phyloP scores from a whole-genome alignment of 2,113 vertebrate species.

The Pao palembangensis region DNA sequence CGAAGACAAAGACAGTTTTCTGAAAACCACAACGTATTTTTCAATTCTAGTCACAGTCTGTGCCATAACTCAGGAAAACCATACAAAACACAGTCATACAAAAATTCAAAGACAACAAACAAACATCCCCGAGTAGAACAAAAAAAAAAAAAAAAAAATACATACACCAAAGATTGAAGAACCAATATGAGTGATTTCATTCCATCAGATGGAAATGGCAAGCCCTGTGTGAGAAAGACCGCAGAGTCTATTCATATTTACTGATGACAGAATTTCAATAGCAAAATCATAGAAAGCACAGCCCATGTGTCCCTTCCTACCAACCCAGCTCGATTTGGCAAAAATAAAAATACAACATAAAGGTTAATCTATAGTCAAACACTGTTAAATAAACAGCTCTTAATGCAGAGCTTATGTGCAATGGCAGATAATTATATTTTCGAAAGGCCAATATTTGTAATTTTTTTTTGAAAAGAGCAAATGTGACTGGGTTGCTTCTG shows the following conservation, averaged over 20 bases:
- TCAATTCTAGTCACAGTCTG: background rate
- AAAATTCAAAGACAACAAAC: slow-evolving; percentile 74
- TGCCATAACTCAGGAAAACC: background rate
- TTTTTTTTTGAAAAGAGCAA: slow-evolving; percentile 73
- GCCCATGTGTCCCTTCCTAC: slow-evolving; percentile 50
- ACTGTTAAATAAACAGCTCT: slow-evolving; percentile 60
- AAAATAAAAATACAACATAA: slow-evolving; percentile 52
- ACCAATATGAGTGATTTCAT: slow-evolving; percentile 66
- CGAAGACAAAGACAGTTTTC: no score
- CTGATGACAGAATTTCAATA: slow-evolving; percentile 55
- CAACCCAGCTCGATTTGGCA: slow-evolving; percentile 41
- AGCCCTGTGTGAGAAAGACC: slow-evolving; percentile 57
- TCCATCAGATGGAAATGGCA: slow-evolving; percentile 71
- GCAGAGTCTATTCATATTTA: slow-evolving; percentile 65
- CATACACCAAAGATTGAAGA: slow-evolving; percentile 57
- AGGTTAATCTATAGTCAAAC: slow-evolving; percentile 73
- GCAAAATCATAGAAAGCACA: slow-evolving; percentile 57
- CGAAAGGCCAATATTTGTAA: slow-evolving; percentile 71
- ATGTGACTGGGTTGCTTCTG: slow-evolving; percentile 46
- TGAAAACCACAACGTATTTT: background rate
- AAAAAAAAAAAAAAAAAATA: slow-evolving; percentile 33
- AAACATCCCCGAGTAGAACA: slow-evolving; percentile 52
- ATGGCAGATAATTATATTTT: slow-evolving; percentile 67
- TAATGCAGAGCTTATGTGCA: slow-evolving; percentile 47
- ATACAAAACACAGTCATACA: slow-evolving; percentile 3